Evolutionary conservation across 2,888 invertebrate species (phyloP), one percentile per base, ranked within the genome.

Genomic region (Caenorhabditis becei): DNA sequence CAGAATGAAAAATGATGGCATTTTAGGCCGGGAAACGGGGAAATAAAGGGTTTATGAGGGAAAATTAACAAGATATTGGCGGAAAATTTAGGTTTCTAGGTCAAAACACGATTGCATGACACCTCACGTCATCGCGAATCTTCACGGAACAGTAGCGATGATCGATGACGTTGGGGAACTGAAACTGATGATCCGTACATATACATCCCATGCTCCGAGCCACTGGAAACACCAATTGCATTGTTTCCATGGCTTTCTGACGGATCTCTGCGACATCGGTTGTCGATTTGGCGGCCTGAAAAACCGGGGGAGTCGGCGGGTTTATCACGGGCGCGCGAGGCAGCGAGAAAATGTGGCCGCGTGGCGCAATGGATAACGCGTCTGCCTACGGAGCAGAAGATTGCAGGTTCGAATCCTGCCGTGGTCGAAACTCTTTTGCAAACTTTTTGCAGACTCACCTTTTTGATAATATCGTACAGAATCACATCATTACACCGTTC

Each of bases 321-420:
- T 24, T 24, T 53, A 23, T 53, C 3, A 53, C 23, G 10, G 53
- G 24, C 53, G 1, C 7, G 47, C 53, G 14, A 11, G 4, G n/a
- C 32, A 10, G 28, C 28, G n/a, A 4, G 1, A 3, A 49, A 35
- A 35, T 53, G 41, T 81, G 85, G 82, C 83, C 82, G 84, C 80
- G 86, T 87, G 85, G 87, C 87, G 85, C 83, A 87, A 86, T 87
- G 87, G 86, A 87, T 85, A 87, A 87, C 84, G 90, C 91, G 90
- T 91, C 91, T 88, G 90, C 87, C 90, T 91, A 89, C 91, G 90
- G 88, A 91, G 87, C 90, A 88, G 91, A 91, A 91, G 89, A 91
- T 90, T 91, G 88, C 83, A 91, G 90, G 90, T 91, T 91, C 91
- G 90, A 91, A 87, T 89, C 89, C 90, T 90, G 90, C 85, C 86